Evolutionary conservation across 2,888 invertebrate genomes (phyloP), one percentile per base, ranked within the genome.

Genomic region (Tenthredo amoena): DNA sequence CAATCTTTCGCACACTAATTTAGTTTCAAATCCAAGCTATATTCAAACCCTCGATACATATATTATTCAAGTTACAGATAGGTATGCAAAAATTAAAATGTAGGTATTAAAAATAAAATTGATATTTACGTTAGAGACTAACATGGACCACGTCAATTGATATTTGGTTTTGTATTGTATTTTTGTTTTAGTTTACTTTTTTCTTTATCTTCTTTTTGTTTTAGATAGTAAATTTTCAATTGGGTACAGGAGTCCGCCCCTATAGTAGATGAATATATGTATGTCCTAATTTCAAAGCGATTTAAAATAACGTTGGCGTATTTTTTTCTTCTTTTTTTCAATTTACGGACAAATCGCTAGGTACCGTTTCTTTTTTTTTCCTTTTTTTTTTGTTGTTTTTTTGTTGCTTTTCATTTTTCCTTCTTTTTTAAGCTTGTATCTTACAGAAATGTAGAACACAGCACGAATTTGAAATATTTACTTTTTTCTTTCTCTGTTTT

Each of bases 81-180:
- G 47, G 18, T 83, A 83, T 83, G 83, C 68, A 83, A 68, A 81
- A 83, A 83, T 68, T 83, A 83, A 83, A 83, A 83, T 83, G 31
- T 83, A 87, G 88, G 87, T 91, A 90, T 89, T 90, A 91, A 91
- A 91, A 92, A 91, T 90, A 91, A 91, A 90, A 90, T 88, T 87
- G 87, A 87, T 87, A 89, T 91, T 91, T 90, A 90, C 85, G 87
- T 90, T 90, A 90, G 89, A 90, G 90, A 92, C 92, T 92, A 92
- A 91, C 90, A 90, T 91, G 91, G 92, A 92, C 91, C 92, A 88
- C 90, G 87, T 90, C 72, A 89, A 90, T 90, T 91, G 89, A 91
- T 91, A 91, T 88, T 88, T 88, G 87, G 71, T 82, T 86, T 50
- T 40, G 21, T 65, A 72, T n/a, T 40, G 58, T 72, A 81, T 86